These are phyloP conservation scores for Cotesia vestalis DNA, from an alignment of 1,140 invertebrate genomes.

Conservation along the genomic window DNA sequence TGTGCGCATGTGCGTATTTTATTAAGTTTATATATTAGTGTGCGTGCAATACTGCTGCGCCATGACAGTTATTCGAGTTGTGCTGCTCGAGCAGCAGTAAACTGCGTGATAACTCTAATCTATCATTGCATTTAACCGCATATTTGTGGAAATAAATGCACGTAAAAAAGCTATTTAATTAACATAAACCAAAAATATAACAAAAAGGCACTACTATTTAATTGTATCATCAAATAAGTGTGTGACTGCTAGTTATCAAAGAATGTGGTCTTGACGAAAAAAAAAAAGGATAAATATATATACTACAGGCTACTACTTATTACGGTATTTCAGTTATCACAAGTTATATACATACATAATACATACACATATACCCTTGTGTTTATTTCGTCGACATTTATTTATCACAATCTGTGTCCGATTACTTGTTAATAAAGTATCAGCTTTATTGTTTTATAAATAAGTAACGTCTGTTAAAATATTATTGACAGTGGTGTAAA, in stretches of 20 bases:
- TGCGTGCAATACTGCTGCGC: conserved; percentile 1
- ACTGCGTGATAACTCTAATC: background rate
- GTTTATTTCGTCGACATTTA: too few species aligned
- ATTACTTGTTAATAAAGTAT: too few species aligned
- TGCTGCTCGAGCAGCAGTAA: conserved; percentile 2
- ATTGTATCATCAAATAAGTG: conserved; percentile 8
- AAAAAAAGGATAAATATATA: background rate
- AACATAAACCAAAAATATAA: background rate
- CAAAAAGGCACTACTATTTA: background rate
- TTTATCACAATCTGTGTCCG: too few species aligned
- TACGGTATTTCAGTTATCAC: too few species aligned
- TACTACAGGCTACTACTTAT: background rate
- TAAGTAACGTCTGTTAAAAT: too few species aligned
- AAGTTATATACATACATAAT: too few species aligned
- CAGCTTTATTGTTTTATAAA: too few species aligned
- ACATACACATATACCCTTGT: too few species aligned
- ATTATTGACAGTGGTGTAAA: too few species aligned
- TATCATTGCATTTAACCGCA: conserved; percentile 10
- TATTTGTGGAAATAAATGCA: background rate
- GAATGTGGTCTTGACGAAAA: background rate
- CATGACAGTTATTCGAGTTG: conserved; percentile 17
- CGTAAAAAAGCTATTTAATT: background rate
- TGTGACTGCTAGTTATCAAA: background rate
- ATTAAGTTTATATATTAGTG: too few species aligned
- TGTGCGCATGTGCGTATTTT: too few species aligned